These are phyloP conservation scores for Fulica atra DNA, from an alignment of 2,113 vertebrate genomes.

Conservation along the genomic window DNA sequence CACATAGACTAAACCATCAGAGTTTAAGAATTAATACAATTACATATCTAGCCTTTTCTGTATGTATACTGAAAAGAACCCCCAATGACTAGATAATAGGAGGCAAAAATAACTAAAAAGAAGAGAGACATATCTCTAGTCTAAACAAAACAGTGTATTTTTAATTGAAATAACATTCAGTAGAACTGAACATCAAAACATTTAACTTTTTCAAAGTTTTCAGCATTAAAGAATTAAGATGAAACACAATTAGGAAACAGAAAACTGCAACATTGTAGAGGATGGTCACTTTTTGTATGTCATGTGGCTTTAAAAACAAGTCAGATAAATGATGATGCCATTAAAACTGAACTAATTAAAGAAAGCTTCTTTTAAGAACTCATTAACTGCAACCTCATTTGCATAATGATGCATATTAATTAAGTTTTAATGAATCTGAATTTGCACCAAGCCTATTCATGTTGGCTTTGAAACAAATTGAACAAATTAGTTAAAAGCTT, in stretches of 20 bases:
- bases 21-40: neutral
- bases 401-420: conserved; percentile 99
- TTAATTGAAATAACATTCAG: conserved; percentile 72
- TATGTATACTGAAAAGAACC: neutral
- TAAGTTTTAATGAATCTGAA: conserved; percentile 99
- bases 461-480: conserved; percentile 99
- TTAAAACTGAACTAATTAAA: conserved; percentile 99
- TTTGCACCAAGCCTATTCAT: conserved; percentile 99
- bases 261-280: conserved; percentile 78
- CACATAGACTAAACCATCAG: neutral
- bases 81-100: conserved; percentile 8
- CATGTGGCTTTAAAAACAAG: conserved; percentile 99
- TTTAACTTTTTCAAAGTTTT: conserved; percentile 82
- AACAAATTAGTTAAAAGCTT: conserved; percentile 99
- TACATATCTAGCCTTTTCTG: neutral
- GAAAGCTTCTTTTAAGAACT: conserved; percentile 99
- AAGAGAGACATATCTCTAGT: neutral
- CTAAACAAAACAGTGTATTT: conserved; percentile 73
- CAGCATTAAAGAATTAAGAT: conserved; percentile 81
- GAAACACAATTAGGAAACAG: conserved; percentile 78
- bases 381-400: conserved; percentile 99
- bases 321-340: conserved; percentile 99
- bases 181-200: conserved; percentile 77
- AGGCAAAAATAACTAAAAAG: conserved; percentile 53
- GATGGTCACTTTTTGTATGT: conserved; percentile 87